phyloP scores from a whole-genome alignment of 2,797 vertebrate species.

The Etheostoma nigrum region DNA sequence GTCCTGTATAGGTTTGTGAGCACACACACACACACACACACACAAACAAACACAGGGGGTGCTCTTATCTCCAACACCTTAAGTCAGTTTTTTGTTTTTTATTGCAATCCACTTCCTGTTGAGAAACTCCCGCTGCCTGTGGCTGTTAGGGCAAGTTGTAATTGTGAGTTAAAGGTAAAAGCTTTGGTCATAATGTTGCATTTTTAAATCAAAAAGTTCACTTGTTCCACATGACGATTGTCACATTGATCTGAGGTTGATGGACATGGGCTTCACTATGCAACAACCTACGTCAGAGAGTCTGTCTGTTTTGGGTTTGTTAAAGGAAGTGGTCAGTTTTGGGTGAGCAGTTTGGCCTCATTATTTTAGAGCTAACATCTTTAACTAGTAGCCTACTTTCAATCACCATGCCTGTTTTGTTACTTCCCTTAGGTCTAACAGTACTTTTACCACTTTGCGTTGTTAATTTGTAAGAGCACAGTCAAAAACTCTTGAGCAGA shows the following conservation, averaged over 20 bases:
- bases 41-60: neutral
- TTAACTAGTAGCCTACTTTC: slow-evolving; percentile 74
- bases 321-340: slow-evolving; percentile 87
- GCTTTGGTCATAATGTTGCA: slow-evolving; percentile 8
- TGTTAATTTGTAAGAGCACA: neutral
- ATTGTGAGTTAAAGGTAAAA: slow-evolving; percentile 50
- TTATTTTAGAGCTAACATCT: slow-evolving; percentile 65
- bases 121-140: slow-evolving; percentile 67
- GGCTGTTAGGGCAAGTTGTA: slow-evolving; percentile 34
- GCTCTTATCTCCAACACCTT: slow-evolving; percentile 74
- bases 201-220: slow-evolving; percentile 22
- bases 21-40: neutral
- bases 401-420: slow-evolving; percentile 47
- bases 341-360: slow-evolving; percentile 74
- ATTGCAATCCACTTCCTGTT: slow-evolving; percentile 80
- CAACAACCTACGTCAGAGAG: slow-evolving; percentile 21
- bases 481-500: neutral
- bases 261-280: slow-evolving; percentile 22
- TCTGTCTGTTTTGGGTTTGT: slow-evolving; percentile 51
- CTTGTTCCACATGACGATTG: slow-evolving; percentile 4
- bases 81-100: slow-evolving; percentile 65
- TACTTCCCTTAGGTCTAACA: slow-evolving; percentile 60
- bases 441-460: neutral
- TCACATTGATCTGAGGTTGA: neutral
- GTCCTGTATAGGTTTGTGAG: slow-evolving; percentile 8